Conservation (phyloP, 2,888 invertebrate species). For the Limnephilus auricula region DNA sequence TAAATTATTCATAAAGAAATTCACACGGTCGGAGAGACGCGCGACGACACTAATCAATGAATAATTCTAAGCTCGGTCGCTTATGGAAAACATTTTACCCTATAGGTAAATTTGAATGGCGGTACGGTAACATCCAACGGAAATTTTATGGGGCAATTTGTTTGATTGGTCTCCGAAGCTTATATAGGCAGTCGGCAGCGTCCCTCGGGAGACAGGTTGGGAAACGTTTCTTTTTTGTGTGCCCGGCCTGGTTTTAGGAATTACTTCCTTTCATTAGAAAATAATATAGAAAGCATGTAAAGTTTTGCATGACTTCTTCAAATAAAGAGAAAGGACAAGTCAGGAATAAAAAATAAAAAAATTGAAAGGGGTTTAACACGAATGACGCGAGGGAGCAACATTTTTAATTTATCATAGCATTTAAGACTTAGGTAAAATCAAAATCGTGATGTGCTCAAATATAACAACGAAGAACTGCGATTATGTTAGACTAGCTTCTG, state of each 20-base stretch:
- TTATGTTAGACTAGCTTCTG: no score
- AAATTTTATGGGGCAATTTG: constrained; percentile 28
- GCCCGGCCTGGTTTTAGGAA: neutral
- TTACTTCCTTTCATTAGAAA: neutral
- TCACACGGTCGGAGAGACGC: neutral
- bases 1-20: constrained; percentile 17
- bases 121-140: neutral
- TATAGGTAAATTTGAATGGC: neutral
- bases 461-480: neutral
- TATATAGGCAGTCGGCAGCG: neutral
- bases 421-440: no score
- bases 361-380: neutral
- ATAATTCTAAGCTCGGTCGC: neutral
- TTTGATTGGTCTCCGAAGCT: constrained; percentile 20
- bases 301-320: neutral
- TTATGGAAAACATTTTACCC: constrained; percentile 27
- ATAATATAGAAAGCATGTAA: neutral
- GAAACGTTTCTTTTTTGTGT: neutral
- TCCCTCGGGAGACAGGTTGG: neutral
- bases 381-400: neutral
- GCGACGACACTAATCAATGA: constrained; percentile 13
- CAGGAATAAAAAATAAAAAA: neutral
- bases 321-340: neutral
- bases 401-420: neutral
- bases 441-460: no score